phyloP scores from a whole-genome alignment of 2,888 invertebrate genomes.

The Himalopsyche japonica region DNA sequence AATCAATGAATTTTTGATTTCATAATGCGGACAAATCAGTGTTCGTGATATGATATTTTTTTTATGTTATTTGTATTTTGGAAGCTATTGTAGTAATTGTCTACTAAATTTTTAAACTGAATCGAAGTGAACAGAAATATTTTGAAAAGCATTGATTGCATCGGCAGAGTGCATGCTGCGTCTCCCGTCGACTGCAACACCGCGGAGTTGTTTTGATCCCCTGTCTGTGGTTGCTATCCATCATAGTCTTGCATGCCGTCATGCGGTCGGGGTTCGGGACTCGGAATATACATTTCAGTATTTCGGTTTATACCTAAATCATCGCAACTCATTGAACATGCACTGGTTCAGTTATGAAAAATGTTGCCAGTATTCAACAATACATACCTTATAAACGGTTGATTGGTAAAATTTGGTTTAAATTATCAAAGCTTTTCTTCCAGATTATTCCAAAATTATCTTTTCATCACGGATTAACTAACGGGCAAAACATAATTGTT shows the following conservation, averaged over 20 bases:
- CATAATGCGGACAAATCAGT: no score
- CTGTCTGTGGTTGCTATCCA: not conserved
- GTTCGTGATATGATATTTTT: no score
- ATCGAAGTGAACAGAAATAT: no score
- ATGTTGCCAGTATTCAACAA: not conserved
- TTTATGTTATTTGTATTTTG: no score
- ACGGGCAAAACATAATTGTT: not conserved
- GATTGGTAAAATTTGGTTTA: not conserved
- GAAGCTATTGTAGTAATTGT: no score
- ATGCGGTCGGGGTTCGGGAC: not conserved
- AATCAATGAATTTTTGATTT: no score
- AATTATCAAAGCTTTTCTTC: not conserved
- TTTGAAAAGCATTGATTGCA: not conserved
- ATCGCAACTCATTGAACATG: not conserved
- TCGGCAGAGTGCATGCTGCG: not conserved
- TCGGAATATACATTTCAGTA: not conserved
- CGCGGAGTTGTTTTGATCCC: conserved; percentile 1
- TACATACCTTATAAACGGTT: no score
- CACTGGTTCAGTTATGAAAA: not conserved
- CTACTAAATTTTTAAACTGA: no score
- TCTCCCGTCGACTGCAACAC: not conserved
- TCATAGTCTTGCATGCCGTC: conserved; percentile 2
- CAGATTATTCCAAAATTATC: not conserved
- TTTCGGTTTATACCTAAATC: conserved; percentile 2
- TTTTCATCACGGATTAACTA: not conserved